Evolutionary conservation across 2,113 vertebrate species (phyloP), one percentile per base, ranked within the genome.

Genomic region (Speoplatyrhinus poulsoni): DNA sequence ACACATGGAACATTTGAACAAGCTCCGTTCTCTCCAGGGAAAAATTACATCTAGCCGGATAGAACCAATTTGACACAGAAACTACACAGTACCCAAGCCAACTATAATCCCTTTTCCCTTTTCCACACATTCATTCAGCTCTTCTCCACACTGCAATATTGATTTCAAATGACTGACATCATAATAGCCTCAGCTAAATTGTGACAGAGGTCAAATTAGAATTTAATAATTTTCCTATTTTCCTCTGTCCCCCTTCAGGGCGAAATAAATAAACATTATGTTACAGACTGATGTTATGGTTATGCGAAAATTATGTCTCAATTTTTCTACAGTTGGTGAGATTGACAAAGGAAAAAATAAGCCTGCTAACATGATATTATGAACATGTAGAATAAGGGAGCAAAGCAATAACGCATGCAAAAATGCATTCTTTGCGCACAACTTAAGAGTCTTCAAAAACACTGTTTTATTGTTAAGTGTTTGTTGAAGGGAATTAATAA

Each of bases 171-270:
- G 89, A 91, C 89, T 91, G 89, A 87, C 88, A 89, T 91, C 81
- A 86, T 90, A 90, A 90, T 89, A 75, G 79, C 82, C 85, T 85
- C 75, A 74, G 81, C 83, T 89, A 86, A 91, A 92, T 88, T 82
- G 86, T 90, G 87, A 92, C 89, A 87, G 87, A 91, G 87, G 88
- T 91, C 89, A 88, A 90, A 91, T 91, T 91, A 89, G 85, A 93
- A 91, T 91, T 84, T 90, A 92, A 92, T 92, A 83, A 89, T 90
- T 82, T 82, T n/a, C n/a, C 76, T 70, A 71, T 86, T 87, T 85
- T 85, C 79, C 83, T 72, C 79, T 66, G 61, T 73, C 79, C 86
- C 85, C 79, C 90, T 70, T 32, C 76, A 86, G 85, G 89, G 83
- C 63, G 75, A 82, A 83, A 91, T 90, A 81, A 90, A 90, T 90